Conservation (phyloP, 2,797 vertebrate species). For the Hyperoplus immaculatus region DNA sequence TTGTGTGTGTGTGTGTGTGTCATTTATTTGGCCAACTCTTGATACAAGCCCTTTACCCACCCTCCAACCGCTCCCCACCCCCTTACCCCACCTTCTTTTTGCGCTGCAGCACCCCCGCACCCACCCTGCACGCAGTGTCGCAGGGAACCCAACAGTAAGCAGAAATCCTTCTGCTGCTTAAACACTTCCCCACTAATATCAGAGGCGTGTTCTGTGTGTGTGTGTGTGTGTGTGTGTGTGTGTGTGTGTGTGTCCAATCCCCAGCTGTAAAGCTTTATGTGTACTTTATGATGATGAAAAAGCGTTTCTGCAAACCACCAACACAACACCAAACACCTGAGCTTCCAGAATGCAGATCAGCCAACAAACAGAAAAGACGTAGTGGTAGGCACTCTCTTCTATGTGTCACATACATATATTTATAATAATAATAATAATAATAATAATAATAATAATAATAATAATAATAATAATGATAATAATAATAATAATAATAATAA, state of each 20-base stretch:
- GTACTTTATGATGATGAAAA: conserved; percentile 57
- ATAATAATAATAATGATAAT: too few species aligned
- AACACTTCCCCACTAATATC: conserved; percentile 65
- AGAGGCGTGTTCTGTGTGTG: conserved; percentile 32
- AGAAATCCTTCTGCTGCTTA: conserved; percentile 68
- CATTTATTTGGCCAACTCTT: conserved; percentile 57
- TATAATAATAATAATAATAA: too few species aligned
- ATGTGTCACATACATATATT: not conserved
- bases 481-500: too few species aligned
- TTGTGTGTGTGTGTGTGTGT: not conserved
- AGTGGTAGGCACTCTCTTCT: conserved; percentile 13
- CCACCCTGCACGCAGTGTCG: conserved; percentile 16
- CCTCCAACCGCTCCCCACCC: not conserved
- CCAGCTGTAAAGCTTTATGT: conserved; percentile 33
- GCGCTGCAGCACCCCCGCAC: conserved; percentile 37
- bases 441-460: too few species aligned
- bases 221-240: conserved; percentile 10
- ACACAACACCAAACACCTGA: conserved; percentile 20
- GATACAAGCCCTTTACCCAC: conserved; percentile 63
- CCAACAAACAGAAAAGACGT: conserved; percentile 24
- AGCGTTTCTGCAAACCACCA: conserved; percentile 22
- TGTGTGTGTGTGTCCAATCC: conserved; percentile 12
- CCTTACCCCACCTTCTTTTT: conserved; percentile 22
- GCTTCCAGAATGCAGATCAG: conserved; percentile 25
- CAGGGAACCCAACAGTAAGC: conserved; percentile 73